Percentiles rank a stretch among this genome's conserved stretches.
Evolutionary conservation across 2,797 vertebrate species (phyloP).

Genomic region (Choloepus didactylus): DNA sequence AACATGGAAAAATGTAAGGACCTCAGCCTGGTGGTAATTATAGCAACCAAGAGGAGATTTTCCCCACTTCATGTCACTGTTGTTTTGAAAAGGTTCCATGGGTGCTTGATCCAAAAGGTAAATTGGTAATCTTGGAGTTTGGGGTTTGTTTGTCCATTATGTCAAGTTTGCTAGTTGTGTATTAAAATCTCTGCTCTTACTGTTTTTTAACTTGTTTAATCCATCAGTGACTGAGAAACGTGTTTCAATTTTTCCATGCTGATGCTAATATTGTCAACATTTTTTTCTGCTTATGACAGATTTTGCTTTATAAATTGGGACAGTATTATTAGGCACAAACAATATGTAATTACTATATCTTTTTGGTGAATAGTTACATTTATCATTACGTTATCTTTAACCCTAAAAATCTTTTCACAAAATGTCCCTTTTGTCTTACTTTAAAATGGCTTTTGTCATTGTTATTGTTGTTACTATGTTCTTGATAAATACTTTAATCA

Average conservation of each 20-base stretch:
- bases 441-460: background rate
- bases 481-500: background rate
- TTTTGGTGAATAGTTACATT: slow-evolving; percentile 32
- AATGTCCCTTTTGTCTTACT: background rate
- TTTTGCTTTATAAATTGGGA: slow-evolving; percentile 37
- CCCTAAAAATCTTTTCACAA: background rate
- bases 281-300: background rate
- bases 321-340: background rate
- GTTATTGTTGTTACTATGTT: background rate
- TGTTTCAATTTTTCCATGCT: background rate
- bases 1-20: background rate
- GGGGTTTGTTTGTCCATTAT: background rate
- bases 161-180: background rate
- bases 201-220: background rate
- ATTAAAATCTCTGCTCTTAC: background rate
- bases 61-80: background rate
- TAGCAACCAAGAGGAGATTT: background rate
- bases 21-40: background rate
- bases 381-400: background rate
- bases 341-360: background rate
- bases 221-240: background rate
- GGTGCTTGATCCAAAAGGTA: background rate
- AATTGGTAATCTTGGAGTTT: background rate
- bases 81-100: background rate
- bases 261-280: background rate